Evolutionary conservation across 2,888 invertebrate species (phyloP).

Genomic region (Phrixothrix hirtus): DNA sequence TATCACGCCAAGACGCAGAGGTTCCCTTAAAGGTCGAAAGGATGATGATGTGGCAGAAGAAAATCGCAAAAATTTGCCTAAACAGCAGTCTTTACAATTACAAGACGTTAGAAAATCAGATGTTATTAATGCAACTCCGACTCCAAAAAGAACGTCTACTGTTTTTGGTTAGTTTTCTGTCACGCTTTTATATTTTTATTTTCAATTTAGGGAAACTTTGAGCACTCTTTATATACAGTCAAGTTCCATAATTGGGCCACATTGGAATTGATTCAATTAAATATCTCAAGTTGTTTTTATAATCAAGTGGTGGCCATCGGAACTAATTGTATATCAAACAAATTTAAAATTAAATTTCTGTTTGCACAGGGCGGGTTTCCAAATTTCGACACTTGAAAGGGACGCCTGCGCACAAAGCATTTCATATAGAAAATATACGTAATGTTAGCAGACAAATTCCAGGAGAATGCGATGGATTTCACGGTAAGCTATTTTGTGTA

Average conservation of each 20-base stretch:
- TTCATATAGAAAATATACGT: conserved; percentile 88
- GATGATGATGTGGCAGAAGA: conserved; percentile 58
- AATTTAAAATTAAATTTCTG: no score
- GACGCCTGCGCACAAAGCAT: conserved; percentile 85
- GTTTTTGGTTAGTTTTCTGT: conserved; percentile 69
- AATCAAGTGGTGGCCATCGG: no score
- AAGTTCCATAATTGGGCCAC: no score
- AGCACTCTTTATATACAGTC: no score
- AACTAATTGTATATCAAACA: no score
- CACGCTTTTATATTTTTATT: no score
- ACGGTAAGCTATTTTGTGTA: no score
- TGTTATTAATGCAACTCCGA: conserved; percentile 57
- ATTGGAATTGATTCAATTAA: no score
- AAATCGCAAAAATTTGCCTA: conserved; percentile 55
- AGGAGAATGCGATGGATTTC: conserved; percentile 93
- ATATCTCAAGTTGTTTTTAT: no score
- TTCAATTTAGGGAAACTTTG: no score
- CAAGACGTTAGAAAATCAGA: conserved; percentile 54
- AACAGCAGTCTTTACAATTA: conserved; percentile 59
- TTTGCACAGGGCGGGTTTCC: conserved; percentile 78
- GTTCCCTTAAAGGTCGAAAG: conserved; percentile 68
- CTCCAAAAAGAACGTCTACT: conserved; percentile 82
- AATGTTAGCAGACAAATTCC: conserved; percentile 90
- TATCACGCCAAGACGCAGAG: conserved; percentile 72
- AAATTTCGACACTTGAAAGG: conserved; percentile 94